phyloP scores from a whole-genome alignment of 2,888 invertebrate species.

The Teleiodes luculella region DNA sequence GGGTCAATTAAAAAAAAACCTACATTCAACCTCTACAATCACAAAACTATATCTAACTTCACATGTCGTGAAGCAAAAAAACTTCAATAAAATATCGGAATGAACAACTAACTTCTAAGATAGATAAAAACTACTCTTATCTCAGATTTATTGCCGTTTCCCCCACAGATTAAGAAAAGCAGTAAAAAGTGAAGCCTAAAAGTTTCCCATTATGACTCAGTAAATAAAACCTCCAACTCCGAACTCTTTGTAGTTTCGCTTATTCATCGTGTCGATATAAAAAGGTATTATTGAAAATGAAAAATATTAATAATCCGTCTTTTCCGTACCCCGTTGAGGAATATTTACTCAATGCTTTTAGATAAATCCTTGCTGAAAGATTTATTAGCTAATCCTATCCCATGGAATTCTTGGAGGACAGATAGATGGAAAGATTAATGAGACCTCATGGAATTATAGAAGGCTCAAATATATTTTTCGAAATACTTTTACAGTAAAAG shows the following conservation, averaged over 20 bases:
- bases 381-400: too few relatives aligned
- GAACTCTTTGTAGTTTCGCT: background rate
- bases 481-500: too few relatives aligned
- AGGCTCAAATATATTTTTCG: too few relatives aligned
- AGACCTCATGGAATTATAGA: too few relatives aligned
- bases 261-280: background rate
- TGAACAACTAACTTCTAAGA: background rate
- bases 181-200: conserved; percentile 25
- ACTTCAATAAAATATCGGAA: background rate
- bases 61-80: too few relatives aligned
- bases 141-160: conserved; percentile 42
- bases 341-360: too few relatives aligned
- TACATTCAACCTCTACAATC: too few relatives aligned
- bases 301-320: background rate
- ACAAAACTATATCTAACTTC: too few relatives aligned
- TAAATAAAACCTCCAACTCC: background rate
- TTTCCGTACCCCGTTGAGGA: background rate
- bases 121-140: conserved; percentile 3
- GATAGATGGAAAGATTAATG: too few relatives aligned
- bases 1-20: too few relatives aligned
- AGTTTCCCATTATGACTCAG: conserved; percentile 2
- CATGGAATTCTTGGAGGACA: too few relatives aligned
- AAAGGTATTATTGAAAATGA: background rate
- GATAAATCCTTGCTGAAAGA: too few relatives aligned
- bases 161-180: conserved; percentile 32